A percentile compares a stretch with the other conserved stretches of the same genome.
Conservation (phyloP, 1,140 invertebrate genomes). For the Aphaenogaster ashmeadi region DNA sequence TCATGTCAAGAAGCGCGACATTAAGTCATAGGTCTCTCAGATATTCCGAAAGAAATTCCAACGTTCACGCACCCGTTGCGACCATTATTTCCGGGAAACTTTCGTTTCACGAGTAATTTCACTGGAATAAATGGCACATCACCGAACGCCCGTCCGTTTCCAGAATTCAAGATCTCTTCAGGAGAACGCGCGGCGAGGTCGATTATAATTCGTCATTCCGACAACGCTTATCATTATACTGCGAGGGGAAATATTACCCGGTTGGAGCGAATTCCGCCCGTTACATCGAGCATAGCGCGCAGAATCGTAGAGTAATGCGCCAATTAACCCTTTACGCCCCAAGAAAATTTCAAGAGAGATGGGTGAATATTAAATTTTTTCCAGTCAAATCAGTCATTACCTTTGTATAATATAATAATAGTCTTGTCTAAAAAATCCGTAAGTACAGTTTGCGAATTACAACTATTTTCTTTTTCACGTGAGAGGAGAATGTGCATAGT, state of each 20-base stretch:
- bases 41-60: slow-evolving; percentile 51
- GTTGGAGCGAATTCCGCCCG: slow-evolving; percentile 41
- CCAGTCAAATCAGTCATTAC: background rate
- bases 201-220: slow-evolving; percentile 67
- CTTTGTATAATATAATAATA: background rate
- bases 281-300: slow-evolving; percentile 33
- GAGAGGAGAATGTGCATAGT: background rate
- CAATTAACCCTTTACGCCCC: slow-evolving; percentile 49
- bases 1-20: background rate
- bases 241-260: slow-evolving; percentile 38
- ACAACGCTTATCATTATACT: slow-evolving; percentile 66
- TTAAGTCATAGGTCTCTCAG: background rate
- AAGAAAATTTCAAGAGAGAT: slow-evolving; percentile 37
- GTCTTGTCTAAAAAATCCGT: background rate
- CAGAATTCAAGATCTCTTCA: slow-evolving; percentile 48
- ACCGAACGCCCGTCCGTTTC: slow-evolving; percentile 44
- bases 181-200: slow-evolving; percentile 15
- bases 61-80: slow-evolving; percentile 55
- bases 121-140: slow-evolving; percentile 66
- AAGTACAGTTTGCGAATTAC: background rate
- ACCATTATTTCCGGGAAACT: slow-evolving; percentile 48
- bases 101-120: slow-evolving; percentile 68
- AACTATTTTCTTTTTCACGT: background rate
- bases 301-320: slow-evolving; percentile 54
- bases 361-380: slow-evolving; percentile 36